These are phyloP conservation scores for Oncopeltus fasciatus DNA, from an alignment of 1,140 invertebrate species.

Conservation along the genomic window DNA sequence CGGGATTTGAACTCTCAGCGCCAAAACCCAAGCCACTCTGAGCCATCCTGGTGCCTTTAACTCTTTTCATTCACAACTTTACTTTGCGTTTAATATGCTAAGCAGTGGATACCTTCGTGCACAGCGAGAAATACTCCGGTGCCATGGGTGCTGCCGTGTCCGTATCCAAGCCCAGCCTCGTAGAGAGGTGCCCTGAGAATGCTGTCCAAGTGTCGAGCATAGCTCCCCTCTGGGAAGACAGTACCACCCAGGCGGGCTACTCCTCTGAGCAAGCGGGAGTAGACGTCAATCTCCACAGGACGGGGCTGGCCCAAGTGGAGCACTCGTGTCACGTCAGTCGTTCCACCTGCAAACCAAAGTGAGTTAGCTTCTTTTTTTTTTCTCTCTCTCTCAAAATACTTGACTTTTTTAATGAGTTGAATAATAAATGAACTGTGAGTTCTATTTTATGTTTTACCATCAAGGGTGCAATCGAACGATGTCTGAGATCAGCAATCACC, in stretches of 20 bases:
- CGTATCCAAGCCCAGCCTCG: constrained; percentile 64
- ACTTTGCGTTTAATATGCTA: too few relatives aligned
- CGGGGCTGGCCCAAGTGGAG: constrained; percentile 73
- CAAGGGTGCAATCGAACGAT: too few relatives aligned
- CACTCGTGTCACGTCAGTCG: constrained; percentile 85
- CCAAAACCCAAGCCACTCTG: too few relatives aligned
- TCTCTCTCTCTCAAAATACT: too few relatives aligned
- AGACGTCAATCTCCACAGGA: constrained; percentile 58
- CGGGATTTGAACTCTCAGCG: too few relatives aligned
- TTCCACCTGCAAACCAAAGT: constrained; percentile 70
- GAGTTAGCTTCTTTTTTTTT: too few relatives aligned
- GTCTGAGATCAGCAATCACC: too few relatives aligned
- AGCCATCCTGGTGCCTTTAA: too few relatives aligned
- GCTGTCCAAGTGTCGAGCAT: constrained; percentile 52
- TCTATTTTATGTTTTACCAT: too few relatives aligned
- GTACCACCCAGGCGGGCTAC: constrained; percentile 58
- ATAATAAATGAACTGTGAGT: too few relatives aligned
- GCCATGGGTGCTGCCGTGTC: constrained; percentile 81
- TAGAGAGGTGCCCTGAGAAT: constrained; percentile 63
- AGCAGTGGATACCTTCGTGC: constrained; percentile 51
- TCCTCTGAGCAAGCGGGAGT: constrained; percentile 77
- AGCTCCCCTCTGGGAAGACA: constrained; percentile 48
- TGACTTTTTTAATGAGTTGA: too few relatives aligned
- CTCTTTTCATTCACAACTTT: too few relatives aligned
- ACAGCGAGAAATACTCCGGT: constrained; percentile 74